These are phyloP conservation scores for Drosophila mulleri DNA, from an alignment of 2,888 invertebrate genomes.

Conservation along the genomic window DNA sequence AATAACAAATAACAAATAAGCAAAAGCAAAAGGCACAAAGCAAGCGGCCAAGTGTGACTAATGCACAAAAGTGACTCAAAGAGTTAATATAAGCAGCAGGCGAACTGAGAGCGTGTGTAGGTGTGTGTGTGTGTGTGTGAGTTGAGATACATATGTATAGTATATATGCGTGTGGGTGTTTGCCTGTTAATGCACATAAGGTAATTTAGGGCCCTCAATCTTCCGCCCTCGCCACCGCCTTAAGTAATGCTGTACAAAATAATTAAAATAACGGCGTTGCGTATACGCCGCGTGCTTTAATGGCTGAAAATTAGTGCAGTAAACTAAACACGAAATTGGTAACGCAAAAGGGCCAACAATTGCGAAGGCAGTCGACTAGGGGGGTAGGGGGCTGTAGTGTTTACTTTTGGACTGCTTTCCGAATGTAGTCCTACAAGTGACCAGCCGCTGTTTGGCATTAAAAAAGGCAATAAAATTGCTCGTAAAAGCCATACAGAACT, in stretches of 20 bases:
- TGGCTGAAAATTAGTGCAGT: slow-evolving; percentile 73
- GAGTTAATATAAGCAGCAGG: slow-evolving; percentile 49
- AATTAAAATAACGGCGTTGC: slow-evolving; percentile 60
- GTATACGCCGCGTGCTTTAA: slow-evolving; percentile 55
- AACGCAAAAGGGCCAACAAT: slow-evolving; percentile 39
- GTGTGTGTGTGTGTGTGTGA: background rate
- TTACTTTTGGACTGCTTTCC: slow-evolving; percentile 7
- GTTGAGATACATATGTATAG: slow-evolving; percentile 4
- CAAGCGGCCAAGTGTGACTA: slow-evolving; percentile 60
- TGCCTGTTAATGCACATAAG: slow-evolving; percentile 29
- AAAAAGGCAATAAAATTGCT: slow-evolving; percentile 72
- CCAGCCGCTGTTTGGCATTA: slow-evolving; percentile 68
- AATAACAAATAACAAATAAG: slow-evolving; percentile 4
- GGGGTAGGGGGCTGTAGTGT: slow-evolving; percentile 4
- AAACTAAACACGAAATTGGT: slow-evolving; percentile 53
- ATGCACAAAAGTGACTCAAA: slow-evolving; percentile 49
- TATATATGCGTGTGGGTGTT: slow-evolving; percentile 1
- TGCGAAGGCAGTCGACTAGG: slow-evolving; percentile 5
- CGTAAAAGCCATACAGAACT: slow-evolving; percentile 68
- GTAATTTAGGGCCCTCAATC: slow-evolving; percentile 36
- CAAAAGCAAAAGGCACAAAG: slow-evolving; percentile 29
- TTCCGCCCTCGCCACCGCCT: background rate
- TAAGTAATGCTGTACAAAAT: slow-evolving; percentile 51
- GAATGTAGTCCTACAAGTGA: slow-evolving; percentile 48
- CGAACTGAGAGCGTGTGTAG: background rate